phyloP scores from a whole-genome alignment of 2,888 invertebrate genomes.

The Drosophila mayaguana region DNA sequence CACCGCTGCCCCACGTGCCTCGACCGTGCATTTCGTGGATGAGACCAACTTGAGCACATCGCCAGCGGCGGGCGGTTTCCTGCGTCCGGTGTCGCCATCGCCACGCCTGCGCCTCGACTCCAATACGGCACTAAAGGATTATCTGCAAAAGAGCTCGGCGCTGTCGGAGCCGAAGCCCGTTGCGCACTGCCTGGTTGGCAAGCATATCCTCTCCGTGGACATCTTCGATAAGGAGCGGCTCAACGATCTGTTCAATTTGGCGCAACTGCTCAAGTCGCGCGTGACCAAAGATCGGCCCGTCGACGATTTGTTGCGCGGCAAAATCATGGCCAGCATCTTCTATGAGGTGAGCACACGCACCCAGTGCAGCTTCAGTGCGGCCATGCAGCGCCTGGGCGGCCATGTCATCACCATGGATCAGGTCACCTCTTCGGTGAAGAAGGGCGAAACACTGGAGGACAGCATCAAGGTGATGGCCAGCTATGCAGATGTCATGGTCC shows the following conservation, averaged over 20 bases:
- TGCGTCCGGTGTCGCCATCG: conserved; percentile 86
- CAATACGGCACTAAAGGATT: conserved; percentile 85
- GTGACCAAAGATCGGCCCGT: conserved; percentile 93
- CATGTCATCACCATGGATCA: conserved; percentile 96
- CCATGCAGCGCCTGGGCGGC: conserved; percentile 98
- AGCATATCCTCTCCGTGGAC: conserved; percentile 93
- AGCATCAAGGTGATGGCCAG: conserved; percentile 94
- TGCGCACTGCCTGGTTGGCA: conserved; percentile 87
- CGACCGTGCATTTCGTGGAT: conserved; percentile 61
- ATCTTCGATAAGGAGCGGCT: conserved; percentile 95
- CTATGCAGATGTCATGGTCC: conserved; percentile 96
- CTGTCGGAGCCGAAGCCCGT: conserved; percentile 84
- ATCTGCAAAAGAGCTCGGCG: conserved; percentile 85
- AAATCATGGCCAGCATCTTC: conserved; percentile 97
- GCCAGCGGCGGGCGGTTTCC: conserved; percentile 82
- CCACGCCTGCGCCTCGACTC: conserved; percentile 87
- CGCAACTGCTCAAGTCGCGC: conserved; percentile 93
- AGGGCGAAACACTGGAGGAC: conserved; percentile 98
- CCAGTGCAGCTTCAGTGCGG: conserved; percentile 97
- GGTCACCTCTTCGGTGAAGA: conserved; percentile 95
- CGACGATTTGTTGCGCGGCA: conserved; percentile 95
- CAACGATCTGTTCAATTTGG: conserved; percentile 97
- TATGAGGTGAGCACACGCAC: conserved; percentile 99
- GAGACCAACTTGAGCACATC: conserved; percentile 23
- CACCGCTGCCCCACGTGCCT: background rate